Percentiles rank a stretch among this genome's conserved stretches.
Conservation (phyloP, 2,888 invertebrate species). For the Acleris laterana region DNA sequence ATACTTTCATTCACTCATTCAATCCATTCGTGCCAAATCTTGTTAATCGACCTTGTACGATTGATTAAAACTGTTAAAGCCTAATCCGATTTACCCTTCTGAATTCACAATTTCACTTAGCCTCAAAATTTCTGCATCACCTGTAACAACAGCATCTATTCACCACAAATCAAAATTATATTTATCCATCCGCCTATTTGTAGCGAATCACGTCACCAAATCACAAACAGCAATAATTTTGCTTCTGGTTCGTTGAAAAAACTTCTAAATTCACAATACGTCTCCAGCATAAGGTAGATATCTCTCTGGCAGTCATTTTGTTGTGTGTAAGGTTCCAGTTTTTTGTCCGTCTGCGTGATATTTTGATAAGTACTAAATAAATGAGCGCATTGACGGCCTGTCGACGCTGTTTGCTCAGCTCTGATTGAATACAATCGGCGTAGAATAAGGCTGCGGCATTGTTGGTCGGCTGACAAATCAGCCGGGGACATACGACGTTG, state of each 20-base stretch:
- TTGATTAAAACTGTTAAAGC: too few species aligned
- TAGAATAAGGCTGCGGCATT: constrained; percentile 56
- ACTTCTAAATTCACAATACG: constrained; percentile 36
- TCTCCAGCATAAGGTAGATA: constrained; percentile 49
- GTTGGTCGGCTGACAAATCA: constrained; percentile 59
- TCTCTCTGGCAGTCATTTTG: constrained; percentile 40
- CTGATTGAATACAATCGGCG: constrained; percentile 49
- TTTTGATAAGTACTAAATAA: constrained; percentile 80
- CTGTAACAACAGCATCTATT: constrained; percentile 45
- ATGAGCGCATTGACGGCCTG: constrained; percentile 77
- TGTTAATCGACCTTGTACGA: too few species aligned
- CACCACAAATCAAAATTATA: constrained; percentile 22
- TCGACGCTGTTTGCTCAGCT: constrained; percentile 74
- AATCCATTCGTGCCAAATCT: too few species aligned
- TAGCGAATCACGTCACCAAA: constrained; percentile 45
- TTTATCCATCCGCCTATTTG: constrained; percentile 16
- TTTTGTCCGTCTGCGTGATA: constrained; percentile 55
- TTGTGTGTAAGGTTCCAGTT: constrained; percentile 40
- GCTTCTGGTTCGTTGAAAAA: too few species aligned
- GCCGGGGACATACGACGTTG: constrained; percentile 45
- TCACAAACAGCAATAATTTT: constrained; percentile 39
- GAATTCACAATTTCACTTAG: background rate
- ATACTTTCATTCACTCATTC: too few species aligned
- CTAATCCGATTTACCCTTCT: background rate
- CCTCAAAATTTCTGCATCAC: constrained; percentile 27